Base-by-base conservation (phyloP, 1,140 invertebrate species). In the Atta colombica region DNA sequence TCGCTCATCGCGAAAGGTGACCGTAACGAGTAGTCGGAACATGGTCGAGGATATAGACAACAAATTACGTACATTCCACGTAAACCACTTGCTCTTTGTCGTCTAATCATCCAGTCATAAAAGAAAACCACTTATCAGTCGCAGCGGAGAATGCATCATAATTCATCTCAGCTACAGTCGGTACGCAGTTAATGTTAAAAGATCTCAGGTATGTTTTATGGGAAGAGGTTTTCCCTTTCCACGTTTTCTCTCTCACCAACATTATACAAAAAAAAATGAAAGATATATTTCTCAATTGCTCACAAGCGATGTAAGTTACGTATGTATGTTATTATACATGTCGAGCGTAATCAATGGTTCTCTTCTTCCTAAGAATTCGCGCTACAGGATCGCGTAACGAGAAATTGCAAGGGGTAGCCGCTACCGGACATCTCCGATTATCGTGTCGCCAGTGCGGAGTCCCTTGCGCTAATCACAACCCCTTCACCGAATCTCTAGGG, bases 391-490 rank as follows among this genome's bases (percentile, higher is more conserved):
- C 45, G 61, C 49, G 60, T 60, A 77, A 77, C 61, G 28, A 77
- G 72, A 77, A 55, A 85, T 65, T 66, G 55, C 28, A 31, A 66
- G 28, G 21, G 61, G 31, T 25, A 51, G 51, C 28, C 45, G 31
- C 10, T 63, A 66, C 72, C 63, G 58, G n/a, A 84, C 58, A 39
- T 68, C 60, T 55, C 55, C 75, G 60, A 63, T 63, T 69, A 63
- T 61, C 58, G 51, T 71, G 77, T 77, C 81, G 53, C 65, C 74
- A 63, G 25, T 68, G 51, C 60, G 31, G 28, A 74, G 81, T 77
- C 63, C 82, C 35, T 65, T 75, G 75, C 69, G 86, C 75, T 91
- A 91, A 90, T 91, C 89, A 88, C 69, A 86, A 77, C 90, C 72
- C 84, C 85, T 90, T 81, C 58, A 74, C 87, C 78, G 80, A 89